Evolutionary conservation across 2,888 invertebrate species (phyloP), one percentile per base, ranked within the genome.

Genomic region (Agonum fuliginosum): DNA sequence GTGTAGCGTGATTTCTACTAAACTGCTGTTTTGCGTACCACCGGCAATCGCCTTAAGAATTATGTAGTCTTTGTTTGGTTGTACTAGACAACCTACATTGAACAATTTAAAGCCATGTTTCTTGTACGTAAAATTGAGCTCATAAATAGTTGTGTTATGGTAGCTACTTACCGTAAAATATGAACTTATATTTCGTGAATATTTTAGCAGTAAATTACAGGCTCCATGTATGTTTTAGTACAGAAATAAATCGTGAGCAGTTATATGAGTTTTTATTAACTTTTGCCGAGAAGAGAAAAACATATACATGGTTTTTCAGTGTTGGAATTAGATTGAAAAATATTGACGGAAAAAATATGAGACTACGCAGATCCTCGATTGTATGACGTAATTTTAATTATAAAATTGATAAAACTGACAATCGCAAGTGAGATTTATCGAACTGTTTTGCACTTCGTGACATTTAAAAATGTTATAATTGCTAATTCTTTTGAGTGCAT

Each of bases 181-280:
- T 67, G 67, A 67, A 67, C 67, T 67, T 67, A 67, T 67, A 67
- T 67, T 67, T 67, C 67, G 67, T 67, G 67, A 67, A 67, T 67
- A 67, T 41, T 67, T 67, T 67, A 67, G 41, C 67, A 67, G 22
- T 67, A 67, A 67, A 67, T 67, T 67, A 41, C 41, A 17, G 6
- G 34, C 37, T 20, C 12, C 67, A 41, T 67, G 67, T 67, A 41
- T 41, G 67, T 67, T 67, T 41, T 67, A 67, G 8, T 67, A 67
- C n/a, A 37, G 41, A 67, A 37, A 67, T 67, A 67, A 41, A 67
- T 67, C 67, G 67, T 41, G 22, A 6, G 19, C 20, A 34, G 67
- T 67, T 62, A 62, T 37, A 14, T 54, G 54, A 54, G 17, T 62
- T 62, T 67, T 67, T 67, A 67, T 67, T 67, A 67, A 67, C 67